Evolutionary conservation across 2,113 vertebrate genomes (phyloP), one percentile per base, ranked within the genome.

Genomic region (Indicator indicator): DNA sequence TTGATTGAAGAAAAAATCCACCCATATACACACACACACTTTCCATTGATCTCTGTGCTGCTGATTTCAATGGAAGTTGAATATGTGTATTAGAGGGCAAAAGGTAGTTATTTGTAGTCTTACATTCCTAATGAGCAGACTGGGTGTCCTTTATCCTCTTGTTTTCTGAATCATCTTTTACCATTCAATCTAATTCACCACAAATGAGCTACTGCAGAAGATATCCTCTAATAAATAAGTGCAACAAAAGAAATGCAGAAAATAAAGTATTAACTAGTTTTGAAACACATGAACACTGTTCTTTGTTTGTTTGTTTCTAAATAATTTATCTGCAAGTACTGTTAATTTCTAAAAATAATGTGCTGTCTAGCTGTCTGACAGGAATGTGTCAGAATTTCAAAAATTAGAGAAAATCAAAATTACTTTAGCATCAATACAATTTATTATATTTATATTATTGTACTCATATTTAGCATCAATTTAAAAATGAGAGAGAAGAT

Each of bases 61-160:
- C 69, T 88, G 60, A 88, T 91, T 88, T 90, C 86, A 90, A 62
- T 91, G 26, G 23, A 8, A 56, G 65, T 26, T 67, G 72, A 88
- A 86, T 68, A 60, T 71, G 10, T 90, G 21, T 83, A 81, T 50
- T 71, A 42, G 69, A 93, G 65, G 76, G 80, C 56, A 88, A 74
- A 90, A 92, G 72, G 62, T 17, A 77, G 56, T 48, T 92, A 93
- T 92, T 92, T 88, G 63, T 92, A 92, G 32, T 32, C 44, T 83
- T 74, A 60, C 68, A 30, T 88, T 92, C 65, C 42, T 38, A 42
- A 90, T 38, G 48, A 84, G 56, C 80, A 52, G 48, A 11, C 32
- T 68, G 19, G n/a, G 21, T 63, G 27, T 83, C 56, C 65, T 76
- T 93, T 88, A 92, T 83, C 15, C 11, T 92, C 46, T 46, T 18